A percentile compares a stretch with the other conserved stretches of the same genome.
Evolutionary conservation across 2,113 vertebrate species (phyloP).

Genomic region (Condylura cristata): DNA sequence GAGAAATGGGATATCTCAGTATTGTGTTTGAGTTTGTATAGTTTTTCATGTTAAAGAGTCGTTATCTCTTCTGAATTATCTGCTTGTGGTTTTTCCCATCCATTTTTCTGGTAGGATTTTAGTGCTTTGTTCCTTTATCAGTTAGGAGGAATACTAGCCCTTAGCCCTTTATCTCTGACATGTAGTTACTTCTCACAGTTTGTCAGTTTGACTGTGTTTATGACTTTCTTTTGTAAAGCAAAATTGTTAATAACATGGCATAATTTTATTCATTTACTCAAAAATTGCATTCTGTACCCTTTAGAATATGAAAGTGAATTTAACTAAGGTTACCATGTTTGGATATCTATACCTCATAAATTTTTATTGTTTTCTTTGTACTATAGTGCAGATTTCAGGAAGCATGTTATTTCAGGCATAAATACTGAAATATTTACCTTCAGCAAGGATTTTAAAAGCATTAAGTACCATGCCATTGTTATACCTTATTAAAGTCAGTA

Average conservation of each 20-base stretch:
- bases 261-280: background rate
- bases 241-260: background rate
- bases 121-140: background rate
- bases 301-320: background rate
- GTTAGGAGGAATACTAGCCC: background rate
- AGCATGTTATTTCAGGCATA: background rate
- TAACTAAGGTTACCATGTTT: background rate
- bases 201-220: background rate
- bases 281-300: background rate
- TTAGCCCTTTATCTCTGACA: background rate
- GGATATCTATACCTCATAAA: background rate
- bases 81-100: background rate
- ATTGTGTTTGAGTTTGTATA: background rate
- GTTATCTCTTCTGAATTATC: background rate
- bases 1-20: background rate
- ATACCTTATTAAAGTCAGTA: background rate
- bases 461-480: background rate
- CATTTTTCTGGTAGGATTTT: background rate
- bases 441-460: background rate
- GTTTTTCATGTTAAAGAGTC: background rate
- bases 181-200: background rate
- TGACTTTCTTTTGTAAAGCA: background rate
- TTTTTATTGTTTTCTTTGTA: background rate
- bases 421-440: background rate
- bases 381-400: background rate